Percentiles rank a stretch among this genome's conserved stretches.
phyloP scores from a whole-genome alignment of 2,113 vertebrate species.

The Bos taurus region DNA sequence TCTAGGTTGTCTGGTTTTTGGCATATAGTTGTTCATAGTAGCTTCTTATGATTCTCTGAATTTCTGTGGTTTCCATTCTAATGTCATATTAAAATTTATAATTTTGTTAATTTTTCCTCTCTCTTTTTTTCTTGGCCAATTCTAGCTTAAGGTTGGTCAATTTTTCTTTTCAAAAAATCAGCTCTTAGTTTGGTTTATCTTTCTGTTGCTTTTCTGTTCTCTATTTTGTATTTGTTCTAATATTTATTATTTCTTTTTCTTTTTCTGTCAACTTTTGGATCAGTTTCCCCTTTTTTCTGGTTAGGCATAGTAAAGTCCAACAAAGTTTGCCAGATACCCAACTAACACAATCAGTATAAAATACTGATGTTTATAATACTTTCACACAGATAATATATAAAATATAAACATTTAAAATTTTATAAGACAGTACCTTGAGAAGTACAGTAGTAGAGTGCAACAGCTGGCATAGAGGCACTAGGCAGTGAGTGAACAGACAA shows the following conservation, averaged over 20 bases:
- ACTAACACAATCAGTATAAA: neutral
- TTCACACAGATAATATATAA: neutral
- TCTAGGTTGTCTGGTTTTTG: neutral
- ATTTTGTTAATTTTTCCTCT: neutral
- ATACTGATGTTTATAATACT: neutral
- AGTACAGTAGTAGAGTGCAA: neutral
- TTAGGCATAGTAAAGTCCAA: neutral
- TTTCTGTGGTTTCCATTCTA: neutral
- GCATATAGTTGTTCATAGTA: neutral
- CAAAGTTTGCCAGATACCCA: neutral
- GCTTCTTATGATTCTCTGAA: neutral
- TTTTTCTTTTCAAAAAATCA: neutral
- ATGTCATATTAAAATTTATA: neutral
- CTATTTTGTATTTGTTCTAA: neutral
- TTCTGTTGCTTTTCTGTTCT: neutral
- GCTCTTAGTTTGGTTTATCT: neutral
- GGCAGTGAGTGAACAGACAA: neutral
- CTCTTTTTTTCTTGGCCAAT: neutral
- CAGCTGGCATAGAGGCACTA: no score
- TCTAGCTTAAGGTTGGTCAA: neutral
- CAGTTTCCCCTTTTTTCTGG: neutral
- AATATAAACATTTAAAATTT: neutral
- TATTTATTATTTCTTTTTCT: neutral
- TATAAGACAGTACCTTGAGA: neutral
- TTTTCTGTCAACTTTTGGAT: neutral